Percentiles rank a stretch among this genome's conserved stretches.
Conservation (phyloP, 2,888 invertebrate genomes). For the Sussaba pulchella region DNA sequence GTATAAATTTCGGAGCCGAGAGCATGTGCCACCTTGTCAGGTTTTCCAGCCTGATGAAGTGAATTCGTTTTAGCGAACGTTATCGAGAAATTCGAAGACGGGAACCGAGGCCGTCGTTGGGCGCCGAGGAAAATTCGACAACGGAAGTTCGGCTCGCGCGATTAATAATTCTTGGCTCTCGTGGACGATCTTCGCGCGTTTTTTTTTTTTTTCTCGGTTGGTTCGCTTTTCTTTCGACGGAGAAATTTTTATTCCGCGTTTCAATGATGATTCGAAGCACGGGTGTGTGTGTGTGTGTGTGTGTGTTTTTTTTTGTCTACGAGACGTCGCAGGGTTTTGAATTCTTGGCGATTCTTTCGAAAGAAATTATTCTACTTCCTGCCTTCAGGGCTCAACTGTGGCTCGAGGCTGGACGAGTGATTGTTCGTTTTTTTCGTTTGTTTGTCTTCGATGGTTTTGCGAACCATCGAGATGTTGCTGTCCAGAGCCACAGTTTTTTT, state of each 20-base stretch:
- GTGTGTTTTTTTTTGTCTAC: not conserved
- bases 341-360: not conserved
- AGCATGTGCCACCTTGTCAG: slow-evolving; percentile 21
- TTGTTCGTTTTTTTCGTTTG: too few relatives aligned
- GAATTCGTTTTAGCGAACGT: slow-evolving; percentile 2
- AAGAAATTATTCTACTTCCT: not conserved
- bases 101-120: not conserved
- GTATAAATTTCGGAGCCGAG: slow-evolving; percentile 27
- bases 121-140: slow-evolving; percentile 8
- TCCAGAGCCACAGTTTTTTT: slow-evolving; percentile 8
- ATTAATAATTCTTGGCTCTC: slow-evolving; percentile 11
- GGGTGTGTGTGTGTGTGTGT: not conserved
- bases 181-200: not conserved
- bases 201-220: not conserved
- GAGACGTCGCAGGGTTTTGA: slow-evolving; percentile 12
- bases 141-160: slow-evolving; percentile 3
- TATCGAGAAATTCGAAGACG: slow-evolving; percentile 2
- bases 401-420: not conserved
- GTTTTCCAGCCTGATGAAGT: slow-evolving; percentile 25
- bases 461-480: slow-evolving; percentile 1
- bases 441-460: not conserved
- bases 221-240: too few relatives aligned
- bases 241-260: slow-evolving; percentile 21
- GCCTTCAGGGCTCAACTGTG: slow-evolving; percentile 11
- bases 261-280: slow-evolving; percentile 15